These are phyloP conservation scores for Rhabdornis inornatus DNA, from an alignment of 2,113 vertebrate genomes.

Conservation along the genomic window DNA sequence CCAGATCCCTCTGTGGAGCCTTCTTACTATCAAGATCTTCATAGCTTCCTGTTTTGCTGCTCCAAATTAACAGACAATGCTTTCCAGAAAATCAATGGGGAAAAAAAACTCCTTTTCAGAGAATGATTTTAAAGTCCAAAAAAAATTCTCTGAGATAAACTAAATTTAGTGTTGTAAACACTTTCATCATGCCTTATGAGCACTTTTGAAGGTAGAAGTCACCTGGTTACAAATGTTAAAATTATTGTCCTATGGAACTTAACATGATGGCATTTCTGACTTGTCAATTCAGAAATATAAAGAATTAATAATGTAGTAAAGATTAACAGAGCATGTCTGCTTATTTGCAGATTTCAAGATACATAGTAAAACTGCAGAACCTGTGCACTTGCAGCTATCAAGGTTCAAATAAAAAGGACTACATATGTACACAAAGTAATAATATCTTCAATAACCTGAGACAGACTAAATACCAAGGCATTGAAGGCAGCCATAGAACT, in stretches of 20 bases:
- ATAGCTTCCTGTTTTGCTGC: neutral
- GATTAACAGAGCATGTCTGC: neutral
- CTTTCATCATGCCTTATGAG: neutral
- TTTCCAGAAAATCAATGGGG: neutral
- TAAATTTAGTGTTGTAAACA: neutral
- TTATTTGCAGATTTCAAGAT: neutral
- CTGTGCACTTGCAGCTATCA: neutral
- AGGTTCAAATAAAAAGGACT: neutral
- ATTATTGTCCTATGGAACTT: neutral
- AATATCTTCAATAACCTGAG: neutral
- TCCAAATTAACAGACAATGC: neutral
- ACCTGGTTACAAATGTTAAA: neutral
- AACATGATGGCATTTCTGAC: neutral
- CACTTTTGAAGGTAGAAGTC: neutral
- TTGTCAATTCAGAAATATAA: neutral
- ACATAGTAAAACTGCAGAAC: rapidly evolving
- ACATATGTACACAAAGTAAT: neutral
- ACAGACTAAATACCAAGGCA: neutral
- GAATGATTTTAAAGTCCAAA: neutral
- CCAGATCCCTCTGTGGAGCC: neutral
- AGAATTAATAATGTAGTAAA: neutral
- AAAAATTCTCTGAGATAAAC: neutral
- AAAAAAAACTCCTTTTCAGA: neutral
- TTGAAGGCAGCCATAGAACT: neutral
- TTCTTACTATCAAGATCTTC: neutral